These are phyloP conservation scores for Acridotheres tristis DNA, from an alignment of 2,797 vertebrate species.

Conservation along the genomic window DNA sequence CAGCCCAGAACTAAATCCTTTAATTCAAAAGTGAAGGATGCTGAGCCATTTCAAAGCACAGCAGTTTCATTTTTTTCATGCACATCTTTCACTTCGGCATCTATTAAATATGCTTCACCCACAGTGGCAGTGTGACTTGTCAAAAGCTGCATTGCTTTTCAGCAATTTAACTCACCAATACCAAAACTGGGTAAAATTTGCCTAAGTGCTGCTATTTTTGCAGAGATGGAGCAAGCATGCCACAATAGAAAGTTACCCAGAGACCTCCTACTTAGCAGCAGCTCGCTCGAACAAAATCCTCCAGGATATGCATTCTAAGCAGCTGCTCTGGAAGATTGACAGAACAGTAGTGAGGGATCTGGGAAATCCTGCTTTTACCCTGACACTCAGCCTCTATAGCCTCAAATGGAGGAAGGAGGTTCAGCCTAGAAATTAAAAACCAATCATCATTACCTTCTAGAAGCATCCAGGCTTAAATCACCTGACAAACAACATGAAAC, in stretches of 20 bases:
- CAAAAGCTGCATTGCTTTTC: background rate
- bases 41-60: background rate
- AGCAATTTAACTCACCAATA: background rate
- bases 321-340: conserved; percentile 38
- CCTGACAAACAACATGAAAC: background rate
- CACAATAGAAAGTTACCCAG: background rate
- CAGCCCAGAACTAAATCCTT: background rate
- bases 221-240: background rate
- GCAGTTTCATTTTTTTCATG: background rate
- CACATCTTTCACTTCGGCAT: background rate
- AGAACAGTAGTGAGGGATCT: background rate
- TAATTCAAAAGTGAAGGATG: background rate
- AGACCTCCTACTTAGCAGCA: conserved; percentile 17
- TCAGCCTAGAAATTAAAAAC: background rate
- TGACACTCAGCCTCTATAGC: background rate
- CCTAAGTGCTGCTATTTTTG: conserved; percentile 50
- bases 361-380: background rate
- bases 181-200: conserved; percentile 9
- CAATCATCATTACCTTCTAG: background rate
- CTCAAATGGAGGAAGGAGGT: background rate
- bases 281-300: conserved; percentile 9
- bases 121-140: background rate
- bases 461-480: background rate
- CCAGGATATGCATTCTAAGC: background rate
- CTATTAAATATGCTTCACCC: background rate